A percentile compares a stretch with the other conserved stretches of the same genome.
These are phyloP conservation scores for Crypturellus undulatus DNA, from an alignment of 2,113 vertebrate genomes.

Conservation along the genomic window DNA sequence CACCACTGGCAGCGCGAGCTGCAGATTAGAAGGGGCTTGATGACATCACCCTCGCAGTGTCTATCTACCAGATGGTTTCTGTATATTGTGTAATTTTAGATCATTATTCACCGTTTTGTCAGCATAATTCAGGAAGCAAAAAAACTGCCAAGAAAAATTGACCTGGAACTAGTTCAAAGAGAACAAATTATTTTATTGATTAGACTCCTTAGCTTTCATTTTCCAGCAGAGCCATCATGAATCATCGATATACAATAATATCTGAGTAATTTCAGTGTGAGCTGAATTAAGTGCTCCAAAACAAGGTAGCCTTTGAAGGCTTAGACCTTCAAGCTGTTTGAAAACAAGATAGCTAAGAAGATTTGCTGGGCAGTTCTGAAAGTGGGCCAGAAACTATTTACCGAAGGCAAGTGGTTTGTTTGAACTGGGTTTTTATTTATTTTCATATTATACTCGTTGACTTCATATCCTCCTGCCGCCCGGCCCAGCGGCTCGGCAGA, in stretches of 20 bases:
- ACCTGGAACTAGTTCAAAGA: conserved; percentile 83
- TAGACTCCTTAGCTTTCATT: conserved; percentile 74
- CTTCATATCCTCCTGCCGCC: conserved; percentile 68
- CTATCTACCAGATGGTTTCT: conserved; percentile 86
- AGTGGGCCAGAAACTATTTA: conserved; percentile 66
- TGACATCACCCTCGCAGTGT: conserved; percentile 79
- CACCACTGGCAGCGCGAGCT: conserved; percentile 80
- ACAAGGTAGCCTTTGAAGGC: conserved; percentile 70
- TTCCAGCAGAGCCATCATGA: conserved; percentile 71
- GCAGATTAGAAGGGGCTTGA: conserved; percentile 81
- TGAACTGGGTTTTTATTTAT: conserved; percentile 77
- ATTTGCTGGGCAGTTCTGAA: conserved; percentile 64
- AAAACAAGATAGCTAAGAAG: conserved; percentile 51
- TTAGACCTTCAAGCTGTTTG: conserved; percentile 55
- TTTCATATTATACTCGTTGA: conserved; percentile 76
- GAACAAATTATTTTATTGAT: conserved; percentile 82
- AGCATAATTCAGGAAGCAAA: conserved; percentile 79
- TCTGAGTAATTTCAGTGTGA: conserved; percentile 49
- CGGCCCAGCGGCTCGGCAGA: conserved; percentile 49
- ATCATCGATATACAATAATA: conserved; percentile 74
- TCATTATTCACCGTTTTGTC: conserved; percentile 83
- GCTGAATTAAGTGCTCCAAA: conserved; percentile 63
- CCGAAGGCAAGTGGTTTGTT: conserved; percentile 68
- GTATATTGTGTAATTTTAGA: conserved; percentile 84
- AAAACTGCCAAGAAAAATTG: conserved; percentile 82